Percentiles rank a stretch among this genome's conserved stretches.
Conservation (phyloP, 2,888 invertebrate species). For the Dryococelus australis region DNA sequence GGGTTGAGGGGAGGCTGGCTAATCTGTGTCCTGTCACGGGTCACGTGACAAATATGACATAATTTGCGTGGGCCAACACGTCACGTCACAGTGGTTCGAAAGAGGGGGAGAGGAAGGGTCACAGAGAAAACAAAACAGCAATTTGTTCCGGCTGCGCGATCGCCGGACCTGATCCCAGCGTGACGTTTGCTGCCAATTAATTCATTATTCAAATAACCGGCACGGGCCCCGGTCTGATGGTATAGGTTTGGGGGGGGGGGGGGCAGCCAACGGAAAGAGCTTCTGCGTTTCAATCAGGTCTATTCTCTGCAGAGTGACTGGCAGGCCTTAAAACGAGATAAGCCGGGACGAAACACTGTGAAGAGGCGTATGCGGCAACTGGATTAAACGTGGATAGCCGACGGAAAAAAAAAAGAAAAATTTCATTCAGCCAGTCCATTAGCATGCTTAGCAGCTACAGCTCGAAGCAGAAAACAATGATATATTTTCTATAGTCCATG, state of each 20-base stretch:
- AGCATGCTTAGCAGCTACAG: too few relatives aligned
- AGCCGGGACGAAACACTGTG: too few relatives aligned
- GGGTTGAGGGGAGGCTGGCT: too few relatives aligned
- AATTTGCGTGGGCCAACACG: background rate
- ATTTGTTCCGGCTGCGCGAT: background rate
- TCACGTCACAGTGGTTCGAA: too few relatives aligned
- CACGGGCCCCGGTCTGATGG: background rate
- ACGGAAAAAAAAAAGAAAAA: too few relatives aligned
- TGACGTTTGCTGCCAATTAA: background rate
- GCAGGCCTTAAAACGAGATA: background rate
- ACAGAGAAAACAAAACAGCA: background rate
- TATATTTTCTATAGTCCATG: too few relatives aligned
- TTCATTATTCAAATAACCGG: background rate
- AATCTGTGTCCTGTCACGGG: background rate
- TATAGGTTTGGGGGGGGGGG: background rate
- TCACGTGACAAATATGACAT: background rate
- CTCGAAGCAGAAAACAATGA: too few relatives aligned
- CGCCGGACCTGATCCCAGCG: background rate
- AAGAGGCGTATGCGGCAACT: too few relatives aligned
- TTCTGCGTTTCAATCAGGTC: background rate
- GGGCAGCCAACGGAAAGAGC: background rate
- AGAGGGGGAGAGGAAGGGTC: too few relatives aligned
- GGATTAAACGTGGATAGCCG: too few relatives aligned
- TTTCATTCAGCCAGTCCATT: too few relatives aligned
- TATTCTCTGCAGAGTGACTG: background rate